phyloP scores from a whole-genome alignment of 2,797 vertebrate species.

The Rhincodon typus region DNA sequence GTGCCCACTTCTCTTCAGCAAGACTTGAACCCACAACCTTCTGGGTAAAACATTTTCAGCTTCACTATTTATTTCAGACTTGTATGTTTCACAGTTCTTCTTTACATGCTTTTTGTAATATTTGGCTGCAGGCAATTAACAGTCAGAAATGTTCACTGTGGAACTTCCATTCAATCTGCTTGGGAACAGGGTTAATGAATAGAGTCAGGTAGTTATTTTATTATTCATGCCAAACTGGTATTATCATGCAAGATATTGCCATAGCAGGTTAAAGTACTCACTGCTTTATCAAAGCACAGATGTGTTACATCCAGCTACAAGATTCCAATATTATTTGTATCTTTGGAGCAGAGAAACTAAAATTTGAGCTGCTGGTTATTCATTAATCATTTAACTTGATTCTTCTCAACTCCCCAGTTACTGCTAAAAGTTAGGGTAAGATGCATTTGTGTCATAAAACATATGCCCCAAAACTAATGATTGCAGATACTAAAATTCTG shows the following conservation, averaged over 20 bases:
- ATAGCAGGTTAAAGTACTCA: background rate
- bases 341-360: background rate
- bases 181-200: background rate
- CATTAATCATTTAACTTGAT: background rate
- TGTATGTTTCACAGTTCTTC: too few relatives aligned
- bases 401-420: background rate
- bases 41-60: background rate
- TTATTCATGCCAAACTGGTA: background rate
- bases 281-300: background rate
- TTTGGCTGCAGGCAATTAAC: background rate
- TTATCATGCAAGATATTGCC: too few relatives aligned
- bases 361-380: background rate
- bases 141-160: background rate
- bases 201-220: background rate
- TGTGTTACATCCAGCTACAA: background rate
- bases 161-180: background rate
- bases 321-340: background rate
- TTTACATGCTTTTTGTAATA: too few relatives aligned
- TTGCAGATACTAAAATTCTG: background rate
- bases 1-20: background rate
- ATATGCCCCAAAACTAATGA: background rate
- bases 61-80: background rate
- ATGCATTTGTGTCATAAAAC: background rate
- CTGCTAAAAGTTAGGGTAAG: background rate
- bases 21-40: background rate